phyloP scores from a whole-genome alignment of 1,140 invertebrate genomes.

The Sminthurinus signatus region DNA sequence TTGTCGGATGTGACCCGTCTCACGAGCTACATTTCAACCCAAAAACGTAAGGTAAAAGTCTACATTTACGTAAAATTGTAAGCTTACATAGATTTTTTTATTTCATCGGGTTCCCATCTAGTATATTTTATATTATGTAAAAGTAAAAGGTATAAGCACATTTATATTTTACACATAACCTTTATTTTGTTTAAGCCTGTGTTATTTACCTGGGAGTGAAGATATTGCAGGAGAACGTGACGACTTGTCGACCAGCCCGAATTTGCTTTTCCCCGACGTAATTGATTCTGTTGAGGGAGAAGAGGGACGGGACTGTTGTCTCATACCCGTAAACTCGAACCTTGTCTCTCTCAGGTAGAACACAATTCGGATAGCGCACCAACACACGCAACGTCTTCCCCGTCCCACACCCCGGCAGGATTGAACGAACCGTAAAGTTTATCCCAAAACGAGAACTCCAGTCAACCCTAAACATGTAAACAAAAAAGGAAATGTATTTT shows the following conservation, averaged over 20 bases:
- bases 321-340: slow-evolving; percentile 36
- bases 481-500: background rate
- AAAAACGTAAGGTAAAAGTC: too few species aligned
- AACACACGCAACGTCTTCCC: slow-evolving; percentile 12
- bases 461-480: slow-evolving; percentile 30
- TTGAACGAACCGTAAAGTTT: slow-evolving; percentile 4
- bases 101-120: too few species aligned
- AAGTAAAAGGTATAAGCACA: too few species aligned
- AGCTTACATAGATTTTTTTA: too few species aligned
- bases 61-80: background rate
- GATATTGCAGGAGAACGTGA: slow-evolving; percentile 25
- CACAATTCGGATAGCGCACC: slow-evolving; percentile 24
- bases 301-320: slow-evolving; percentile 22
- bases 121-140: too few species aligned
- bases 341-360: slow-evolving; percentile 23
- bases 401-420: slow-evolving; percentile 28
- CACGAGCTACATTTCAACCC: too few species aligned
- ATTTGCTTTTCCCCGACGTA: slow-evolving; percentile 37
- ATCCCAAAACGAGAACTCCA: slow-evolving; percentile 31
- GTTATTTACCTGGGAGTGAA: slow-evolving; percentile 25
- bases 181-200: too few species aligned
- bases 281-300: slow-evolving; percentile 23
- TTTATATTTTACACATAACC: too few species aligned
- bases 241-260: background rate
- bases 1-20: too few species aligned